Conservation (phyloP, 2,113 vertebrate genomes). For the Triplophysa rosa region DNA sequence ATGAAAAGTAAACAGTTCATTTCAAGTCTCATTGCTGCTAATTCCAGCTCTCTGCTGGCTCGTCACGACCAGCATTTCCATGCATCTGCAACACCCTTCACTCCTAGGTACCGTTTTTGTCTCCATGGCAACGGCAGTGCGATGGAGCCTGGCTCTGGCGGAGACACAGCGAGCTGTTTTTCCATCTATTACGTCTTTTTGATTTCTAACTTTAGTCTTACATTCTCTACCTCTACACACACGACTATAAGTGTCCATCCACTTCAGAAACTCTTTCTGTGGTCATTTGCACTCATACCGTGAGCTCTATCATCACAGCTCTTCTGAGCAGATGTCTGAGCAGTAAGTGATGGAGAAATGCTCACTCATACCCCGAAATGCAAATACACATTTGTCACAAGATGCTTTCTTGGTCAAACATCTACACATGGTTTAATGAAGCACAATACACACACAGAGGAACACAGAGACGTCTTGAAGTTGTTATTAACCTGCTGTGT, state of each 20-base stretch:
- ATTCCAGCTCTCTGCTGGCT: conserved; percentile 61
- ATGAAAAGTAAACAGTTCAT: conserved; percentile 30
- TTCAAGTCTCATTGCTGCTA: conserved; percentile 52
- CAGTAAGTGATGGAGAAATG: neutral
- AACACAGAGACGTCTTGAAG: no score
- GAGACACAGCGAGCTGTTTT: conserved; percentile 62
- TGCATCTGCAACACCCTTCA: conserved; percentile 68
- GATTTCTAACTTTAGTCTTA: neutral
- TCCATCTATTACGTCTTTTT: conserved; percentile 36
- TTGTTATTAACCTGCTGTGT: neutral
- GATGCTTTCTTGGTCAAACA: neutral
- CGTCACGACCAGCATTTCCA: conserved; percentile 70
- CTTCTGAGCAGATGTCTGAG: neutral
- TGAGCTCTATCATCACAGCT: conserved; percentile 5
- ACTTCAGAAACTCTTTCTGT: neutral
- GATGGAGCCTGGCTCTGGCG: conserved; percentile 66
- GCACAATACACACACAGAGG: neutral
- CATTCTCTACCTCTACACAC: neutral
- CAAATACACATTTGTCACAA: neutral
- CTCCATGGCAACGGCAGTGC: conserved; percentile 71
- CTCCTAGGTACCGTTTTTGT: conserved; percentile 71
- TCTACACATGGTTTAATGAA: neutral
- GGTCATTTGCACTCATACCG: neutral
- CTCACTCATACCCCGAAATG: neutral
- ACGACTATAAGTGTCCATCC: conserved; percentile 3